Evolutionary conservation across 2,888 invertebrate genomes (phyloP), one percentile per base, ranked within the genome.

Genomic region (Tineola bisselliella): DNA sequence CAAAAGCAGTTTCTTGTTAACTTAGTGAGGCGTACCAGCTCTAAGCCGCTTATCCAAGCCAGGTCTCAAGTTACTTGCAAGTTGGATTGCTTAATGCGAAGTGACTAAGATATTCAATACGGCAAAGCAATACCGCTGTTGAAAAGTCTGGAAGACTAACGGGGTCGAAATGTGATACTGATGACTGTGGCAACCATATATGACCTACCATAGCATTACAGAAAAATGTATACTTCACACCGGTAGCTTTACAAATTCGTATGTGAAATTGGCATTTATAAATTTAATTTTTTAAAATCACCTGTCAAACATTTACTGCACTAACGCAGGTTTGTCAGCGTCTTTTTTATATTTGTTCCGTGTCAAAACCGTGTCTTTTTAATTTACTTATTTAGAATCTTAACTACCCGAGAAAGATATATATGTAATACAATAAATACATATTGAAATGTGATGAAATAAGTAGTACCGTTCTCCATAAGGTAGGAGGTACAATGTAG

Each of bases 121-220:
- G 79, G 81, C 79, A 78, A 79, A 80, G 74, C 72, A 74, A 81
- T 74, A 80, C 79, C 76, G 70, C 66, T 68, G 38, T 19, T 70
- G 79, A 82, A 84, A 82, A 74, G 77, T 76, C 61, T 48, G 48
- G 48, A 48, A 48, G 43, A 71, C 71, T 78, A 82, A 80, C 76
- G 78, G 71, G 76, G 76, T 75, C 77, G 86, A 76, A 84, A 86
- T 75, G 76, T 74, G 82, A 87, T 81, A 84, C 86, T 79, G 69
- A 69, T 72, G 78, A 73, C 15, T 78, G 79, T 75, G 79, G 77
- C 77, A 75, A 48, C 48, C 48, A 48, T 48, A 48, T 48, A 48
- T n/a, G 15, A 48, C 48, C 15, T 48, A n/a, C 48, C 17, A 48
- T 15, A 48, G 15, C 15, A 48, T n/a, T n/a, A 2, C 15, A 48